These are phyloP conservation scores for Drosophila meridionalis DNA, from an alignment of 2,888 invertebrate species.

Conservation along the genomic window DNA sequence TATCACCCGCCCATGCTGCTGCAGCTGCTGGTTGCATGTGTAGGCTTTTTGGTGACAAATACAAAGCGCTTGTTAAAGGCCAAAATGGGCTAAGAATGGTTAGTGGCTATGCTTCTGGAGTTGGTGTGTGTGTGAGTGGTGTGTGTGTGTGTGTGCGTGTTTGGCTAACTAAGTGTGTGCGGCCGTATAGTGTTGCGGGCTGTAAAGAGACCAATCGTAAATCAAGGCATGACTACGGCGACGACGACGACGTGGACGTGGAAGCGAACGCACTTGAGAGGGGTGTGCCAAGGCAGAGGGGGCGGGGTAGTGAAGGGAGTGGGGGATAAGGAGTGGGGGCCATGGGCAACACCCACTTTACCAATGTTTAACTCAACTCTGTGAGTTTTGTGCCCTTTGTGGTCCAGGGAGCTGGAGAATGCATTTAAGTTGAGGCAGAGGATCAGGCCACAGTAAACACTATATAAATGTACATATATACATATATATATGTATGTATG, in stretches of 20 bases:
- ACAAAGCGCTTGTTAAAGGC: conserved; percentile 61
- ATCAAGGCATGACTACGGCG: conserved; percentile 65
- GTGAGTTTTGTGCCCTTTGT: conserved; percentile 61
- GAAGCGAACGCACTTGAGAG: conserved; percentile 54
- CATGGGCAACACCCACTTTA: background rate
- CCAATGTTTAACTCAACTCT: conserved; percentile 47
- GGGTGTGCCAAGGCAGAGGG: conserved; percentile 40
- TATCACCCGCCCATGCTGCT: background rate
- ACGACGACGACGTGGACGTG: conserved; percentile 28
- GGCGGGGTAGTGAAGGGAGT: background rate
- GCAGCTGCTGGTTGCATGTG: conserved; percentile 27
- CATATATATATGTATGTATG: conserved; percentile 11
- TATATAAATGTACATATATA: conserved; percentile 14
- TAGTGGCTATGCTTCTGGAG: conserved; percentile 7
- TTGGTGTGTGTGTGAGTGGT: conserved; percentile 13
- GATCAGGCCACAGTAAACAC: conserved; percentile 33
- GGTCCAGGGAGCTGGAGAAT: conserved; percentile 57
- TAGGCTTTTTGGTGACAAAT: conserved; percentile 63
- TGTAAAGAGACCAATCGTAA: conserved; percentile 74
- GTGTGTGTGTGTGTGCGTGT: conserved; percentile 48
- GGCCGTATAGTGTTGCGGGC: conserved; percentile 69
- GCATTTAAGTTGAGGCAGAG: conserved; percentile 61
- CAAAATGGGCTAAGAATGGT: conserved; percentile 28
- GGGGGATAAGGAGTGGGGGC: background rate
- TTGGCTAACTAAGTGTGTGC: conserved; percentile 70